Evolutionary conservation across 2,888 invertebrate species (phyloP).

Genomic region (Euspilapteryx auroguttella): DNA sequence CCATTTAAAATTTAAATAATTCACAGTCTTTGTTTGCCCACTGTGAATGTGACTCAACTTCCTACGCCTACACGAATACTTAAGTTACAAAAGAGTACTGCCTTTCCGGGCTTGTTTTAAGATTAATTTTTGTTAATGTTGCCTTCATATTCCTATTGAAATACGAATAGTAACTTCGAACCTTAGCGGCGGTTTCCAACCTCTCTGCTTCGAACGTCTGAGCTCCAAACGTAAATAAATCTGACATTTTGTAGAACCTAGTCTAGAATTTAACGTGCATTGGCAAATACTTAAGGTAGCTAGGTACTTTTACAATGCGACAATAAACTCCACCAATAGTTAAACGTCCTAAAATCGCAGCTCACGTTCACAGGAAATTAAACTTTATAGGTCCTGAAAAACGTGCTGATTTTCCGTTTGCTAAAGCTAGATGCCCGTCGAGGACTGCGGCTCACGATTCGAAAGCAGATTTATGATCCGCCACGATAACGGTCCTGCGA

Average conservation of each 20-base stretch:
- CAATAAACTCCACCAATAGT: conserved; percentile 32
- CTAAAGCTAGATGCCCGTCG: conserved; percentile 20
- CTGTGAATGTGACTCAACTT: too few species aligned
- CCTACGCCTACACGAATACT: too few species aligned
- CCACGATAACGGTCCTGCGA: conserved; percentile 57
- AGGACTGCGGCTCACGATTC: conserved; percentile 51
- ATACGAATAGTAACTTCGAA: too few species aligned
- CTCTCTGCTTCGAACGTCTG: too few species aligned
- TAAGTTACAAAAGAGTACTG: too few species aligned
- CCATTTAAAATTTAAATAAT: too few species aligned
- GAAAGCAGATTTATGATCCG: conserved; percentile 60
- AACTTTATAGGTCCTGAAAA: conserved; percentile 25
- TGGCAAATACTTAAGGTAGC: conserved; percentile 57
- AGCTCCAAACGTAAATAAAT: conserved; percentile 54
- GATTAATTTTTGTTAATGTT: too few species aligned
- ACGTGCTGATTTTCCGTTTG: conserved; percentile 31
- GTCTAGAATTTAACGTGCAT: conserved; percentile 55
- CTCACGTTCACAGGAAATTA: conserved; percentile 25
- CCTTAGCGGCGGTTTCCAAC: too few species aligned
- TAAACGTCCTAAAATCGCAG: conserved; percentile 31
- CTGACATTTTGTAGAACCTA: conserved; percentile 51
- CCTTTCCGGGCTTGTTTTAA: too few species aligned
- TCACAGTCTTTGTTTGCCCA: too few species aligned
- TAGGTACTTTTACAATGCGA: conserved; percentile 57
- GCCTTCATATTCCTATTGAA: too few species aligned